Conservation (phyloP, 2,888 invertebrate species). For the Lasioglossum zephyrum region DNA sequence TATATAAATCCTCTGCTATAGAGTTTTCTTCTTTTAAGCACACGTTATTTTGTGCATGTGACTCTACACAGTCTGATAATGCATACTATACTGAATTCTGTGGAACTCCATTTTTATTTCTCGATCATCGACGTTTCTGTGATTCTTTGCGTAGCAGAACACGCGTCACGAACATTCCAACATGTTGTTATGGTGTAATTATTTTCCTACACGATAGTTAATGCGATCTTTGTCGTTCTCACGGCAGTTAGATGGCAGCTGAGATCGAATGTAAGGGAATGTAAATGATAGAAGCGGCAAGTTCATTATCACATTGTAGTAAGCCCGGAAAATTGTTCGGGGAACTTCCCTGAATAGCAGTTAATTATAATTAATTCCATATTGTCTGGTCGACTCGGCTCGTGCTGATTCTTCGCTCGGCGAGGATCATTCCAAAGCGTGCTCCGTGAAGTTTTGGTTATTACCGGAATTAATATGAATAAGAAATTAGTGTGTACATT, state of each 20-base stretch:
- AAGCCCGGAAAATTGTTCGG: conserved; percentile 68
- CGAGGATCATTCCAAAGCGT: conserved; percentile 53
- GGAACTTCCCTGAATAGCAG: conserved; percentile 78
- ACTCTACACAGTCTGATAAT: no score
- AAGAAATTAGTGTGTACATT: conserved; percentile 43
- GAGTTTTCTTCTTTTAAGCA: not conserved
- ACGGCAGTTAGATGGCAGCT: conserved; percentile 37
- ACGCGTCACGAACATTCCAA: not conserved
- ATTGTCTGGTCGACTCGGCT: conserved; percentile 73
- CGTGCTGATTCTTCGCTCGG: conserved; percentile 60
- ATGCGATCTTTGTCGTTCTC: conserved; percentile 50
- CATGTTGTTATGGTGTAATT: not conserved
- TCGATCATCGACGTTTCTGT: not conserved
- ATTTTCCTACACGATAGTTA: not conserved
- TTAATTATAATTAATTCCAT: conserved; percentile 82
- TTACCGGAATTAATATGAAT: conserved; percentile 58
- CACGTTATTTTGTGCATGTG: no score
- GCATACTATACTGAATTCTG: no score
- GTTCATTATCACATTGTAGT: conserved; percentile 67
- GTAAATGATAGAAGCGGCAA: conserved; percentile 68
- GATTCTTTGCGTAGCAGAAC: not conserved
- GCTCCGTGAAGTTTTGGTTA: conserved; percentile 58
- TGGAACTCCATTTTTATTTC: no score
- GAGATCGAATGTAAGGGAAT: conserved; percentile 63
- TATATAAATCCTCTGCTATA: no score